A percentile compares a stretch with the other conserved stretches of the same genome.
These are phyloP conservation scores for Diaprepes abbreviatus DNA, from an alignment of 2,888 invertebrate genomes.

Conservation along the genomic window DNA sequence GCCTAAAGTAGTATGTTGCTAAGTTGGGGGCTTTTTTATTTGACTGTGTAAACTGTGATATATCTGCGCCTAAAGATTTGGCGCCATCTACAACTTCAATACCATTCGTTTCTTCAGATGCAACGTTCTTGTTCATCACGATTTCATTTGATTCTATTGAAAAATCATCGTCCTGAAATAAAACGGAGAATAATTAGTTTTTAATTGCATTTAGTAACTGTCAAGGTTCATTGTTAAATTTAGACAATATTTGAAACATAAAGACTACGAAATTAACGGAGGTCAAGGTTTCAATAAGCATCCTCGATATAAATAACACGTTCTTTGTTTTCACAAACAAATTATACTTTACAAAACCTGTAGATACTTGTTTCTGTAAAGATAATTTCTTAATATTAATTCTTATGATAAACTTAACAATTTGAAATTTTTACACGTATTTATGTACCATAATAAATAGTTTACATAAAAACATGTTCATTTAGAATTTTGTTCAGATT, in stretches of 20 bases:
- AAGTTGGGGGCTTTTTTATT: constrained; percentile 85
- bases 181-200: constrained; percentile 29
- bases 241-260: constrained; percentile 10
- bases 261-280: neutral
- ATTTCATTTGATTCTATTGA: constrained; percentile 53
- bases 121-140: constrained; percentile 58
- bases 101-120: constrained; percentile 45
- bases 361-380: neutral
- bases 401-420: too few species aligned
- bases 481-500: too few species aligned
- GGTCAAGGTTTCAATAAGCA: constrained; percentile 7
- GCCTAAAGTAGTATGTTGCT: constrained; percentile 88
- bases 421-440: too few species aligned
- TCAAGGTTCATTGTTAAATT: neutral
- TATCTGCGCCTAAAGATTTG: constrained; percentile 56
- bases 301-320: neutral
- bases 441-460: too few species aligned
- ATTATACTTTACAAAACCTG: neutral
- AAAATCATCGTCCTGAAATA: constrained; percentile 57
- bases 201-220: neutral
- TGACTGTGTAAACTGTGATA: constrained; percentile 70
- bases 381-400: too few species aligned
- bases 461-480: too few species aligned
- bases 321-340: constrained; percentile 7
- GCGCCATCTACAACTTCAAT: constrained; percentile 53